Conservation (phyloP, 2,888 invertebrate genomes). For the Melipona bicolor region DNA sequence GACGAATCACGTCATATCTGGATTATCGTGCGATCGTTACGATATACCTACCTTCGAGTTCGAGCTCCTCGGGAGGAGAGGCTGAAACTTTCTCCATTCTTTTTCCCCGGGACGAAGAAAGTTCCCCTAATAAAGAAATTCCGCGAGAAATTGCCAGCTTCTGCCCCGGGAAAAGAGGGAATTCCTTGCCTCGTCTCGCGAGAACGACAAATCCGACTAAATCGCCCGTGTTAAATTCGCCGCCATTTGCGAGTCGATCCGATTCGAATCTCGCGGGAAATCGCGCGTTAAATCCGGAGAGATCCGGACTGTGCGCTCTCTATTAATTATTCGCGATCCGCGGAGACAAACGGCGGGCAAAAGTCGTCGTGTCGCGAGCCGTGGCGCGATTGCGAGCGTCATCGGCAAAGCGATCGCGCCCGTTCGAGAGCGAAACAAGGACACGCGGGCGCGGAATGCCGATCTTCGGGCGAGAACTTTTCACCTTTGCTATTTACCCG, state of each 20-base stretch:
- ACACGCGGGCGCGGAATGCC: slow-evolving; percentile 15
- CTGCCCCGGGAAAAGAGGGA: not conserved
- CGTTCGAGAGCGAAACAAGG: slow-evolving; percentile 24
- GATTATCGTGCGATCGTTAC: slow-evolving; percentile 11
- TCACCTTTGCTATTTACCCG: slow-evolving; percentile 42
- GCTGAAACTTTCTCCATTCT: not conserved
- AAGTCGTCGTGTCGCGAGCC: not conserved
- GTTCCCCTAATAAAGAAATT: not conserved
- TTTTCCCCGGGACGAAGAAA: not conserved
- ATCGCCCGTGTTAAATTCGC: not conserved
- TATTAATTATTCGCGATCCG: slow-evolving; percentile 17
- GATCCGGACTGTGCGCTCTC: not conserved
- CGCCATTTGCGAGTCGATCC: not conserved
- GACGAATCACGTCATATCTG: slow-evolving; percentile 4
- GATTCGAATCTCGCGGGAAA: slow-evolving; percentile 5
- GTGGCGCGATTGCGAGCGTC: not conserved
- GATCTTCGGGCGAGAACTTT: slow-evolving; percentile 19
- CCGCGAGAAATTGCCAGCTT: not conserved
- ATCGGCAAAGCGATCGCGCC: slow-evolving; percentile 33
- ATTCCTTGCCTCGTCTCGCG: not conserved
- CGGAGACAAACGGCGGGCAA: not conserved
- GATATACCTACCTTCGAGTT: too few species aligned
- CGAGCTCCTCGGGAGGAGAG: too few species aligned
- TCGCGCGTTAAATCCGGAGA: slow-evolving; percentile 6
- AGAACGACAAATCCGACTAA: not conserved